Evolutionary conservation across 2,888 invertebrate species (phyloP), one percentile per base, ranked within the genome.

Genomic region (Ceraclea dissimilis): DNA sequence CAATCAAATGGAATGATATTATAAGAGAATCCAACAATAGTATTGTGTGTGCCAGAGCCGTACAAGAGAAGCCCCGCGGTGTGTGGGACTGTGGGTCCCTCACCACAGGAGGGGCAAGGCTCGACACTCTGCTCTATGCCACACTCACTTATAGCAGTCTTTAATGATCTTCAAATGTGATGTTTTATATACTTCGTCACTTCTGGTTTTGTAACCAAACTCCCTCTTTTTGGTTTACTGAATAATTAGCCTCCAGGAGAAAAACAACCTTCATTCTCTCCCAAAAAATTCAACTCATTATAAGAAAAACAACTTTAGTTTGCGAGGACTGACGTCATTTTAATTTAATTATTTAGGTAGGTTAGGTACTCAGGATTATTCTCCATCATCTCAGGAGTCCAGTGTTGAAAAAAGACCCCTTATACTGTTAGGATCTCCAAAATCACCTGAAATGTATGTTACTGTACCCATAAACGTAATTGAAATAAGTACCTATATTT

Each of bases 161-260:
- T 58, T 61, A 61, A 61, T 60, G 61, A 60, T 57, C 56, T 56
- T 33, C 51, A 56, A 60, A 60, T 59, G 58, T 53, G 58, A 52
- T 57, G 60, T 58, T 60, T 61, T 60, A 58, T 61, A 56, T 58
- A 61, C 59, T 59, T 61, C 61, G 60, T 60, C 61, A 61, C 61
- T 61, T 61, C 61, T 61, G 61, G 60, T 59, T 59, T 59, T 59
- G 60, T 52, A 47, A 34, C 2, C n/a, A 16, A 16, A 39, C 39
- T 39, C 13, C 39, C 39, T 39, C 39, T 39, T 39, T 26, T 39
- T 39, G 13, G 39, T 39, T 4, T 48, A 21, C 16, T 39, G 13
- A 39, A n/a, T 39, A 39, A 39, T 39, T 39, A 16, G n/a, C 39
- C 13, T 26, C 10, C 26, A 26, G 10, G n/a, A n/a, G n/a, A n/a